Evolutionary conservation across 2,797 vertebrate species (phyloP).

Genomic region (Micropoecilia bifurca): DNA sequence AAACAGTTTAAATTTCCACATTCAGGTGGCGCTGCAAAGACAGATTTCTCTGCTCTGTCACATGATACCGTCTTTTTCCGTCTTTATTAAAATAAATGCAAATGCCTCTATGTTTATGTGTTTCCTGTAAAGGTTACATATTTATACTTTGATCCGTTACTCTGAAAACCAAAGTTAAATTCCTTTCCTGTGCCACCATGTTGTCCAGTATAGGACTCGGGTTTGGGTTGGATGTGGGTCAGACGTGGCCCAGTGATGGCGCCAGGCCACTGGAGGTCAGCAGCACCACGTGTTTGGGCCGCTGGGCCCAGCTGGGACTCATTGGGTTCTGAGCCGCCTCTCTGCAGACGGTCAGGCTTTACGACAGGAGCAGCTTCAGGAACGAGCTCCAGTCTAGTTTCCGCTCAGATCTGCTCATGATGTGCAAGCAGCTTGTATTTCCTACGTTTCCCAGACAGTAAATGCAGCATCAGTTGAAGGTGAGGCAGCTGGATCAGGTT

Average conservation of each 20-base stretch:
- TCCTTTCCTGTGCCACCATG: not conserved
- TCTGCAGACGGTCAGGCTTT: not conserved
- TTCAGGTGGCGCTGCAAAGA: not conserved
- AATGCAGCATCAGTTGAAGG: not conserved
- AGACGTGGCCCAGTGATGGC: slow-evolving; percentile 13
- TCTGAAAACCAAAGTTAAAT: not conserved
- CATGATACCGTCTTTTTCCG: not conserved
- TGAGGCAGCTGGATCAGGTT: not conserved
- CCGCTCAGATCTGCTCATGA: not conserved
- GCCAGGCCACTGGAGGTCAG: slow-evolving; percentile 82
- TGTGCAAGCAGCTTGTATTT: not conserved
- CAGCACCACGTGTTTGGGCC: slow-evolving; percentile 58
- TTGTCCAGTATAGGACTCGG: not conserved
- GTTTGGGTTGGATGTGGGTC: not conserved
- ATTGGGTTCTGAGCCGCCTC: not conserved
- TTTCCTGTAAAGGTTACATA: not conserved
- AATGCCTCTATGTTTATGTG: not conserved
- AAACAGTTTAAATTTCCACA: not conserved
- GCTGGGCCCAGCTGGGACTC: not conserved
- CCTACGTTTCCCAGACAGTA: not conserved
- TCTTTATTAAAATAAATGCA: not conserved
- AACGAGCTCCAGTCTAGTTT: not conserved
- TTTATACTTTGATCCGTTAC: not conserved
- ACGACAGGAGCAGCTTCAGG: not conserved
- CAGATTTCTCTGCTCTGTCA: not conserved